Conservation (phyloP, 2,888 invertebrate species). For the Amphimallon solstitiale region DNA sequence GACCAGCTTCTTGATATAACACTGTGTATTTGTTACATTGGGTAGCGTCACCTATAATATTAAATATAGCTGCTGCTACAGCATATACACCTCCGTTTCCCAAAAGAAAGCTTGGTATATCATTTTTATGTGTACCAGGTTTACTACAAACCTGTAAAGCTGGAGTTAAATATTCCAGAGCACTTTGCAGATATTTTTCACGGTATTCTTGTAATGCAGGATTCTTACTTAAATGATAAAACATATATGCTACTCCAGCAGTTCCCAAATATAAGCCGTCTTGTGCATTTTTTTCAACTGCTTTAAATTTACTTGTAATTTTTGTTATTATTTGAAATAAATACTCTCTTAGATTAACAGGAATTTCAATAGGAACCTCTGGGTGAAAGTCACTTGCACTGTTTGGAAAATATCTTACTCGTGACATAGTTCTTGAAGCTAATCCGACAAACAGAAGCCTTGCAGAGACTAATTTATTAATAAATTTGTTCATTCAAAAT, state of each 20-base stretch:
- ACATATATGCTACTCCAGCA: constrained; percentile 80
- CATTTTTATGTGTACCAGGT: constrained; percentile 64
- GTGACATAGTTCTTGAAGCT: constrained; percentile 20
- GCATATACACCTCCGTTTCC: constrained; percentile 84
- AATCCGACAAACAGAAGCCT: too few relatives aligned
- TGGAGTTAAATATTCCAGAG: constrained; percentile 71
- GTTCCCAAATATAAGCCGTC: constrained; percentile 78
- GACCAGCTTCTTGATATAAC: constrained; percentile 62
- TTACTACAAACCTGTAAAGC: constrained; percentile 68
- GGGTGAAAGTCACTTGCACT: constrained; percentile 17
- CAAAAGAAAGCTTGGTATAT: constrained; percentile 78
- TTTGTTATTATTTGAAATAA: constrained; percentile 46
- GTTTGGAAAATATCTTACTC: constrained; percentile 22
- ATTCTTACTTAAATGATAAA: constrained; percentile 73
- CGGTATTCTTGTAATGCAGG: constrained; percentile 64
- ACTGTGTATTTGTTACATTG: constrained; percentile 56
- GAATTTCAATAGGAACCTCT: neutral
- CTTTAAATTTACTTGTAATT: constrained; percentile 56
- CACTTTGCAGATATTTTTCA: constrained; percentile 67
- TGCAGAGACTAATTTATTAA: too few relatives aligned
- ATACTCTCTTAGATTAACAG: constrained; percentile 18
- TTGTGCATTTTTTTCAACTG: constrained; percentile 60
- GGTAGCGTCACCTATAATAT: constrained; percentile 64
- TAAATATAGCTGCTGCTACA: constrained; percentile 72
- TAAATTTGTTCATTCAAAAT: too few relatives aligned